Conservation (phyloP, 2,888 invertebrate genomes). For the Eupithecia subfuscata region DNA sequence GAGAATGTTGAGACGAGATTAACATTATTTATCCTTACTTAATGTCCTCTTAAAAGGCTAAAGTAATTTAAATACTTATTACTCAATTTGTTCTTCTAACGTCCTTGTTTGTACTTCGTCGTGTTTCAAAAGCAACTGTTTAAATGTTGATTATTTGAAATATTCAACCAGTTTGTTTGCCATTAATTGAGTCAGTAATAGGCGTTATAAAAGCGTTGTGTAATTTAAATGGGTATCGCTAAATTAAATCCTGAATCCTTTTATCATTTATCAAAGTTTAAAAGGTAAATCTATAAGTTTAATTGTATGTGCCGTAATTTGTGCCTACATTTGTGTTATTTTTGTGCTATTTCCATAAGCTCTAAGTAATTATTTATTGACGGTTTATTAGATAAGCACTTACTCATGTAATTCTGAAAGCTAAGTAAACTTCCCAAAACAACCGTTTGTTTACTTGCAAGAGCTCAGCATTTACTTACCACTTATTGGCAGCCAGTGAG, state of each 20-base stretch:
- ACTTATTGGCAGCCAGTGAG: conserved; percentile 9
- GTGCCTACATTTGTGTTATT: background rate
- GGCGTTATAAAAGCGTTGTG: background rate
- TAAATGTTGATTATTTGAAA: background rate
- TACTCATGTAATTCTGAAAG: too few relatives aligned
- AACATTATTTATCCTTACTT: too few relatives aligned
- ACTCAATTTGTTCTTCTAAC: too few relatives aligned
- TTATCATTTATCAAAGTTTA: background rate
- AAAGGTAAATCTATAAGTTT: background rate
- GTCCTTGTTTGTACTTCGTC: background rate
- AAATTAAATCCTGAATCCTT: background rate
- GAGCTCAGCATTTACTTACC: background rate
- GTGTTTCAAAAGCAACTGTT: background rate
- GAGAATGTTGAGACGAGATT: too few relatives aligned
- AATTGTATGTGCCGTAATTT: background rate
- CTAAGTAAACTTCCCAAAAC: too few relatives aligned
- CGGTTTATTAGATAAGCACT: too few relatives aligned
- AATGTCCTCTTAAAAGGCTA: too few relatives aligned
- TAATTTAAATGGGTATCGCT: background rate
- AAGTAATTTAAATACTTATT: too few relatives aligned
- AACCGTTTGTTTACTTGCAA: conserved; percentile 12
- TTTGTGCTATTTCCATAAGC: too few relatives aligned
- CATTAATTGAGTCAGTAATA: background rate
- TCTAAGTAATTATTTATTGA: too few relatives aligned
- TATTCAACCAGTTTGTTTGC: background rate